These are phyloP conservation scores for Belonocnema kinseyi DNA, from an alignment of 1,140 invertebrate species.

Conservation along the genomic window DNA sequence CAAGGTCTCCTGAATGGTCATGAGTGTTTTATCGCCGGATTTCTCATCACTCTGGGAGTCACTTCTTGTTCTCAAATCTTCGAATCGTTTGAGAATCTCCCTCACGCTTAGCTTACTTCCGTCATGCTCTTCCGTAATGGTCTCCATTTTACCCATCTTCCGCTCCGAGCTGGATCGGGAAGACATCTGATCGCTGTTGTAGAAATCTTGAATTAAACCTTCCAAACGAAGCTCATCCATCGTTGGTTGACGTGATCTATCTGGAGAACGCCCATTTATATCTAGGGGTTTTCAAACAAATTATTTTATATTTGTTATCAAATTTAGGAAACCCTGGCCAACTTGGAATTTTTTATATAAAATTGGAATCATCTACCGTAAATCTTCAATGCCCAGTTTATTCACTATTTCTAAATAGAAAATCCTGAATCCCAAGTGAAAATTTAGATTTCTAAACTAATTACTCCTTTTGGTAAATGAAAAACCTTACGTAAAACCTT, in stretches of 20 bases:
- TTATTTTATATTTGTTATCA: too few species aligned
- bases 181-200: constrained; percentile 63
- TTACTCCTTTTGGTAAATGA: too few species aligned
- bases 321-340: too few species aligned
- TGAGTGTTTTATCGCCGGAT: constrained; percentile 69
- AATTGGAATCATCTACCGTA: too few species aligned
- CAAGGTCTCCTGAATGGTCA: constrained; percentile 73
- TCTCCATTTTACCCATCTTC: constrained; percentile 80
- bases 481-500: too few species aligned
- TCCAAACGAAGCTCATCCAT: constrained; percentile 59
- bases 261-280: constrained; percentile 10
- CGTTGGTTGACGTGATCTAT: constrained; percentile 43
- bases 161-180: constrained; percentile 51
- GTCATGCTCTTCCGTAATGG: constrained; percentile 87
- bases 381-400: too few species aligned
- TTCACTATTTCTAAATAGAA: too few species aligned
- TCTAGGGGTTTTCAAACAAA: neutral
- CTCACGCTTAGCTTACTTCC: constrained; percentile 85
- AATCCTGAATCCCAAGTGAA: too few species aligned
- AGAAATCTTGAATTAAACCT: constrained; percentile 68
- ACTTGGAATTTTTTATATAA: too few species aligned
- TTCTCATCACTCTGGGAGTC: constrained; percentile 65
- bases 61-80: constrained; percentile 79
- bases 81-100: constrained; percentile 86
- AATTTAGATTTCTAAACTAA: too few species aligned